These are phyloP conservation scores for Mastigias papua DNA, from an alignment of 30 jellyfish, hydroid and myxozoan genomes.

Conservation along the genomic window DNA sequence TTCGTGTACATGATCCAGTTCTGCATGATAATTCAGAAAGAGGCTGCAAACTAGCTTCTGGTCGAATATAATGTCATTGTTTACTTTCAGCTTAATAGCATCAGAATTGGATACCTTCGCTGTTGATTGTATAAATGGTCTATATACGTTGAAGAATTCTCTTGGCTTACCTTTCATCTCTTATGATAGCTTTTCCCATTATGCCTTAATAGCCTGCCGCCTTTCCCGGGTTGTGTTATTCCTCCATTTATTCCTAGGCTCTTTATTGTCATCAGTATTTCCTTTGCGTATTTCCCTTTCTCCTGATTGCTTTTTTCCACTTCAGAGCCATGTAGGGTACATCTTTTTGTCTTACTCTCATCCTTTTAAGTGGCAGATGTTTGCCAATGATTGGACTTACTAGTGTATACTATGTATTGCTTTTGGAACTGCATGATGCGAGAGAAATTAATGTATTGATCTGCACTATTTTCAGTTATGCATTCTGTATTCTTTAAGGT, in stretches of 20 bases:
- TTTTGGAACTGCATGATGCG: conserved; percentile 31
- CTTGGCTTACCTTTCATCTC: conserved; percentile 63
- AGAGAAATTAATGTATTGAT: conserved; percentile 39
- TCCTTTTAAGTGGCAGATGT: conserved; percentile 45
- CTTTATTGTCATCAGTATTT: conserved; percentile 19
- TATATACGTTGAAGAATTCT: conserved; percentile 55
- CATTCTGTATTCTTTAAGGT: not conserved
- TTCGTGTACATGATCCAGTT: conserved; percentile 45
- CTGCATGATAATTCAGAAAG: conserved; percentile 32
- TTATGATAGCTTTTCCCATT: conserved; percentile 55
- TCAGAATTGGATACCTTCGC: conserved; percentile 22
- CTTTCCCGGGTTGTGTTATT: conserved; percentile 49
- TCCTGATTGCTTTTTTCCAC: conserved; percentile 52
- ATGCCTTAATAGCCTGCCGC: conserved; percentile 59
- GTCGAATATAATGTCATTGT: conserved; percentile 30
- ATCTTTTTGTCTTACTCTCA: conserved; percentile 54
- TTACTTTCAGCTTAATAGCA: conserved; percentile 42
- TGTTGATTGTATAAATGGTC: conserved; percentile 48
- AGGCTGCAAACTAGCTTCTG: conserved; percentile 52
- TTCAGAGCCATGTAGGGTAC: conserved; percentile 49
- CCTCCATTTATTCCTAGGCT: conserved; percentile 32
- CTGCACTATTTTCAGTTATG: conserved; percentile 1
- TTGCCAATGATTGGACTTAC: conserved; percentile 36
- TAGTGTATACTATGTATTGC: conserved; percentile 39
- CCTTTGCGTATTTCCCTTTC: conserved; percentile 37